Base-by-base conservation (phyloP, 1,140 invertebrate species). In the Plectrocnemia conspersa region DNA sequence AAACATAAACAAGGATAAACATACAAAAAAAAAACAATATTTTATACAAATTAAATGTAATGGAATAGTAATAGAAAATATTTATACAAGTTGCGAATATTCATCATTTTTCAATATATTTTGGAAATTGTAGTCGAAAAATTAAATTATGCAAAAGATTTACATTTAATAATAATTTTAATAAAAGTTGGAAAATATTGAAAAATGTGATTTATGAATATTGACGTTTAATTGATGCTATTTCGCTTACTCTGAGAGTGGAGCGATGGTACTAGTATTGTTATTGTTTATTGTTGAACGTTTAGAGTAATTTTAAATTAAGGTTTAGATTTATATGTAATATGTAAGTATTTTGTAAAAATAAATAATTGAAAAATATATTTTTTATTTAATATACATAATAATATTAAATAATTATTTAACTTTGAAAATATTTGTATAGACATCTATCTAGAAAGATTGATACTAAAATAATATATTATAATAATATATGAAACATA, bases 261-360 rank as follows among this genome's bases (percentile, higher is more conserved):
- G 21, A 33, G 16, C 7, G 25, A 46, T 23, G 15, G 3, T 35
- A 41, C n/a, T 44, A 38, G 50, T 53, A 58, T 58, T 58, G 56
- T 58, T 58, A 53, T 58, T 58, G 56, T 58, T 58, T 32, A 58
- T 57, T 58, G 56, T 58, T 58, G 24, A 47, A 48, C 48, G 32
- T 58, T 29, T 58, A 58, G 49, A n/a, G 15, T 58, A 53, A 53
- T 47, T 32, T 36, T 25, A 42, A 42, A 21, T 3, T 23, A 49
- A 49, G 27, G 1, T n/a, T n/a, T n/a, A n/a, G n/a, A n/a, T n/a
- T 49, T 36, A 10, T 18, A n/a, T 16, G 22, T 52, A 40, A 52
- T 40, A 24, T 40, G 41, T 40, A 52, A 40, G 41, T 24, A 52
- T 40, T 29, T 52, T n/a, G 19, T 22, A n/a, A 25, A 38, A 50